Evolutionary conservation across 2,888 invertebrate genomes (phyloP), one percentile per base, ranked within the genome.

Genomic region (Ochropacha duplaris): DNA sequence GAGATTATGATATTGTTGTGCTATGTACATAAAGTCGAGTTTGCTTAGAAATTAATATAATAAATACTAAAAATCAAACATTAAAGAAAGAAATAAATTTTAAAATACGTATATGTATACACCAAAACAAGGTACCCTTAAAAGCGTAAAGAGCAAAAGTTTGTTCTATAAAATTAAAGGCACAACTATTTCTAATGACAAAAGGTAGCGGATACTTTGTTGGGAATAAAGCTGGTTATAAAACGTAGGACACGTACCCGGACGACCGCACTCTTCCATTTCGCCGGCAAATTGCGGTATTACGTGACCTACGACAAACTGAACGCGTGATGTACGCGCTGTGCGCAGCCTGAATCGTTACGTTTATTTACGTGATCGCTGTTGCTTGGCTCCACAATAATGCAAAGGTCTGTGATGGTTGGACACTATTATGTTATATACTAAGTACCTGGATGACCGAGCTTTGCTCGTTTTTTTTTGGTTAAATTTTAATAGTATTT

Each of bases 231-330:
- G 77, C 63, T 57, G 54, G 74, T 31, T 68, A 71, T 78, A 83
- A 83, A 83, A 78, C 66, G 65, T 62, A 61, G 68, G 69, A 64
- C 84, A 83, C 84, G 83, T 83, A 72, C 59, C 68, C 28, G 60
- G 69, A 62, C 64, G 74, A 81, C 82, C 74, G 59, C 78, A 75
- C 67, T 79, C 74, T 77, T 79, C 84, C 81, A 82, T 83, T 78
- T 76, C 74, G 72, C 57, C 73, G 69, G 80, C 79, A 80, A 80
- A 80, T 82, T 79, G 82, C 72, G 70, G 68, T 57, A 59, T 67
- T 72, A 83, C 83, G 83, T 83, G 83, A 78, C 78, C 65, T 66
- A 60, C 62, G 70, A 67, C 72, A 65, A 66, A 75, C 67, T 52
- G 64, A 69, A 67, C 66, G 66, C 72, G 44, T 50, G 50, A 50